Evolutionary conservation across 2,888 invertebrate genomes (phyloP).

Genomic region (Sinhomidia bicolor): DNA sequence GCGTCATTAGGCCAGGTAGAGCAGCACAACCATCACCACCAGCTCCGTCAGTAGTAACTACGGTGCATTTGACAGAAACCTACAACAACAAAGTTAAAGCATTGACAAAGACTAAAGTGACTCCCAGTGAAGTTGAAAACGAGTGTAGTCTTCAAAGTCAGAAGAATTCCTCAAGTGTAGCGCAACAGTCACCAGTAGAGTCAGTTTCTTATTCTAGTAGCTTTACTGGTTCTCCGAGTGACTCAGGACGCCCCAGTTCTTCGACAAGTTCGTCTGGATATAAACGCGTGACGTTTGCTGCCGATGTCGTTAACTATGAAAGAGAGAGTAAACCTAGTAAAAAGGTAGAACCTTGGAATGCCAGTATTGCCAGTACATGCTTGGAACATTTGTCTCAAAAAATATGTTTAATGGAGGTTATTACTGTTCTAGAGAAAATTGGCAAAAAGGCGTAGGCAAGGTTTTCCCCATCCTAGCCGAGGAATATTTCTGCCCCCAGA

Average conservation of each 20-base stretch:
- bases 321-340: conserved; percentile 75
- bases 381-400: too few species aligned
- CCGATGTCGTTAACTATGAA: conserved; percentile 72
- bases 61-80: background rate
- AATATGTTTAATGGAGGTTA: background rate
- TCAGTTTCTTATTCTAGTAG: background rate
- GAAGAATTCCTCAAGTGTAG: background rate
- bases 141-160: background rate
- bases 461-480: conserved; percentile 71
- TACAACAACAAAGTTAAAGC: background rate
- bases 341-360: conserved; percentile 20
- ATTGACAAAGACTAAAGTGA: conserved; percentile 13
- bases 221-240: background rate
- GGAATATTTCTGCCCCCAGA: conserved; percentile 73
- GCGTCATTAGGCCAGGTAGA: background rate
- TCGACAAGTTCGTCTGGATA: conserved; percentile 13
- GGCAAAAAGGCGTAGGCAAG: conserved; percentile 60
- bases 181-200: background rate
- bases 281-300: conserved; percentile 74
- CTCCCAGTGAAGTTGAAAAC: background rate
- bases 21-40: background rate
- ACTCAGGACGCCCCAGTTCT: conserved; percentile 36
- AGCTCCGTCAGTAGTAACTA: too few species aligned
- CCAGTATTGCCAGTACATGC: background rate
- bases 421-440: conserved; percentile 33